Conservation (phyloP, 1,140 invertebrate species). For the Bombus superbus region DNA sequence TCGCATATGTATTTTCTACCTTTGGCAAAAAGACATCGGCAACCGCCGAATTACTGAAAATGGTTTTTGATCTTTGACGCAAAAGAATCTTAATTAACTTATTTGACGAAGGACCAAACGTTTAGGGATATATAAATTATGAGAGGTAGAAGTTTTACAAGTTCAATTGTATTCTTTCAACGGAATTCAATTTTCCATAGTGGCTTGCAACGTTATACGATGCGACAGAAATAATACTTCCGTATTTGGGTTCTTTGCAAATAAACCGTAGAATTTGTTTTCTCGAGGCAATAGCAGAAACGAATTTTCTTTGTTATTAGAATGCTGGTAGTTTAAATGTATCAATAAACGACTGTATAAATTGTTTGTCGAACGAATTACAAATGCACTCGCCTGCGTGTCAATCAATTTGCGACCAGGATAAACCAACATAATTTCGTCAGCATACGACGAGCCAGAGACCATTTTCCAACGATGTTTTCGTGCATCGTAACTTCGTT, state of each 20-base stretch:
- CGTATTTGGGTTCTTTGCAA: background rate
- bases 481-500: slow-evolving; percentile 5
- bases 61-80: too few species aligned
- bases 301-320: background rate
- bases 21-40: background rate
- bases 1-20: background rate
- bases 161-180: background rate
- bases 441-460: background rate
- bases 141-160: background rate
- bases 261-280: background rate
- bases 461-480: slow-evolving; percentile 1
- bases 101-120: too few species aligned
- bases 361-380: slow-evolving; percentile 2
- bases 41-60: background rate
- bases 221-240: background rate
- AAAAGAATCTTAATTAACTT: too few species aligned
- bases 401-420: slow-evolving; percentile 16
- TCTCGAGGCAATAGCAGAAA: background rate
- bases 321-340: background rate
- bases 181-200: background rate
- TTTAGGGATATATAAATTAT: too few species aligned
- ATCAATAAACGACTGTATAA: background rate
- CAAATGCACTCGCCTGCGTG: background rate
- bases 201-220: background rate
- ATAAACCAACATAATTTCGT: slow-evolving; percentile 3